A percentile compares a stretch with the other conserved stretches of the same genome.
Conservation (phyloP, 2,888 invertebrate species). For the Zelleria hepariella region DNA sequence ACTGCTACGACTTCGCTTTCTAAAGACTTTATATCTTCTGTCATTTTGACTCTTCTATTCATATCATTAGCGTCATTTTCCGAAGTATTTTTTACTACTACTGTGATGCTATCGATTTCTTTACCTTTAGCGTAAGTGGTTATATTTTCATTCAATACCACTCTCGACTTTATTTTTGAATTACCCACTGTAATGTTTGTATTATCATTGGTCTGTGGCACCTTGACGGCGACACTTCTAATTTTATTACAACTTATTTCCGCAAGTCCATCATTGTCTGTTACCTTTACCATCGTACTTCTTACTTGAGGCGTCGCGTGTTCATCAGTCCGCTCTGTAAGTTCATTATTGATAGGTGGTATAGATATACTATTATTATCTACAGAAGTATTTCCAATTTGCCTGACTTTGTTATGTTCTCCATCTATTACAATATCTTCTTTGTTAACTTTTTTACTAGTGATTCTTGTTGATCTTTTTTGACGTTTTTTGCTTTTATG, state of each 20-base stretch:
- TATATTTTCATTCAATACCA: too few relatives aligned
- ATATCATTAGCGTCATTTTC: not conserved
- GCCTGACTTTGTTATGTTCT: too few relatives aligned
- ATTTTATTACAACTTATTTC: not conserved
- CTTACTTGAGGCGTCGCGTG: not conserved
- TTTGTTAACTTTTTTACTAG: not conserved
- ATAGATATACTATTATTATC: not conserved
- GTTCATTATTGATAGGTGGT: not conserved
- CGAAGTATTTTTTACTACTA: not conserved
- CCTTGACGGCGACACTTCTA: not conserved
- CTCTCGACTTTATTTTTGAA: too few relatives aligned
- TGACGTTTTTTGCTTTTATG: not conserved
- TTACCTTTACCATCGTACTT: not conserved
- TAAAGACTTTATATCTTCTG: not conserved
- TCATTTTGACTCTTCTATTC: not conserved
- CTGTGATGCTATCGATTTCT: not conserved
- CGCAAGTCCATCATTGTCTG: constrained; percentile 6
- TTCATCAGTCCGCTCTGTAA: not conserved
- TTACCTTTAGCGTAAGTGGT: not conserved
- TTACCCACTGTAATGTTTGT: too few relatives aligned
- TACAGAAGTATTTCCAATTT: too few relatives aligned
- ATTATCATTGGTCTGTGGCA: not conserved
- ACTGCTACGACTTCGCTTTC: not conserved
- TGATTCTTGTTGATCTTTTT: not conserved
- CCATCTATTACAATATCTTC: too few relatives aligned